Percentiles rank a stretch among this genome's conserved stretches.
Evolutionary conservation across 2,888 invertebrate species (phyloP).

Genomic region (Limnephilus auricula): DNA sequence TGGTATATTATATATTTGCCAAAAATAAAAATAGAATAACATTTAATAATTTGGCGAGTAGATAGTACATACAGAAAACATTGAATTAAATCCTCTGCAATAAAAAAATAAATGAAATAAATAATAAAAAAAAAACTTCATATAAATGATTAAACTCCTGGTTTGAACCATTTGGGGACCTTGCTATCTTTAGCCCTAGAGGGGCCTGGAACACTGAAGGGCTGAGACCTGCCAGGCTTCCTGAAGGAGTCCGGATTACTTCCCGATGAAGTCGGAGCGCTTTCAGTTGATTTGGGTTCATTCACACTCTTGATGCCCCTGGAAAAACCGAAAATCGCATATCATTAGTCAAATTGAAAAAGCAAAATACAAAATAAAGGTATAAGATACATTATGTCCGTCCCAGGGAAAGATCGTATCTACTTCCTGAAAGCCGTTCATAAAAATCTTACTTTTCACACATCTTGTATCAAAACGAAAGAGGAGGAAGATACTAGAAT

Average conservation of each 20-base stretch:
- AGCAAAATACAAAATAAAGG: neutral
- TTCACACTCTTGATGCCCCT: slow-evolving; percentile 45
- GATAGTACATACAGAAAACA: neutral
- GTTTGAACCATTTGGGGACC: slow-evolving; percentile 76
- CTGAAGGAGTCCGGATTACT: slow-evolving; percentile 8
- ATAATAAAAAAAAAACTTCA: neutral
- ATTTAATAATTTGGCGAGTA: neutral
- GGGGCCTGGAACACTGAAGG: slow-evolving; percentile 64
- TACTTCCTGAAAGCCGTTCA: no score
- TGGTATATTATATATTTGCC: neutral
- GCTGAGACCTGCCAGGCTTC: slow-evolving; percentile 40
- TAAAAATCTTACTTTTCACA: no score
- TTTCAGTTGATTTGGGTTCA: slow-evolving; percentile 12
- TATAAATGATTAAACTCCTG: neutral
- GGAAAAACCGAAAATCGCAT: slow-evolving; percentile 15
- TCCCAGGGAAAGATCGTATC: no score
- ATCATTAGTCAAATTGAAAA: slow-evolving; percentile 48
- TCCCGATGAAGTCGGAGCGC: neutral
- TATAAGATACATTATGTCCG: no score
- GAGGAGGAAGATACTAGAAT: no score
- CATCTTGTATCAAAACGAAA: no score
- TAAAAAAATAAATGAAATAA: neutral
- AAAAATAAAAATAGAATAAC: neutral
- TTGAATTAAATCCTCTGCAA: neutral
- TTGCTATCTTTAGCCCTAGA: slow-evolving; percentile 72